A percentile compares a stretch with the other conserved stretches of the same genome.
These are phyloP conservation scores for Pungitius pungitius DNA, from an alignment of 2,113 vertebrate species.

Conservation along the genomic window DNA sequence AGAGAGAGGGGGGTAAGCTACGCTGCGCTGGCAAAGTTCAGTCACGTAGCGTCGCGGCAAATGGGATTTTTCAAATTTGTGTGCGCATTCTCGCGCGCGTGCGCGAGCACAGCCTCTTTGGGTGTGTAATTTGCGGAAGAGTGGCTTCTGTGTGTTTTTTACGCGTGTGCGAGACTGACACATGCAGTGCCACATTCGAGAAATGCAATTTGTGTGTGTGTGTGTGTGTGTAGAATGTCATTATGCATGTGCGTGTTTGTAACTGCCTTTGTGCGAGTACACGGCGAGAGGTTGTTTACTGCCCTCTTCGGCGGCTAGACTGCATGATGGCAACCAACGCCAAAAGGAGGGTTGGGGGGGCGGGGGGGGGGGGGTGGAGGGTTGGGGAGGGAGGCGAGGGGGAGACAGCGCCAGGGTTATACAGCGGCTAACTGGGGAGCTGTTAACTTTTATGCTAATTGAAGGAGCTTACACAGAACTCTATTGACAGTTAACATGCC, in stretches of 20 bases:
- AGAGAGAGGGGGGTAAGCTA: slow-evolving; percentile 71
- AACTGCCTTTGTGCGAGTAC: slow-evolving; percentile 63
- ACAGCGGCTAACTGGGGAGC: slow-evolving; percentile 73
- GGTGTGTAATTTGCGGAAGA: slow-evolving; percentile 69
- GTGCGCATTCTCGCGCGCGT: slow-evolving; percentile 34
- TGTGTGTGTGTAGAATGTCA: slow-evolving; percentile 57
- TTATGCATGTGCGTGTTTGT: slow-evolving; percentile 70
- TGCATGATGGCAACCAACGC: slow-evolving; percentile 63
- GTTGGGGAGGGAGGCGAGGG: slow-evolving; percentile 48
- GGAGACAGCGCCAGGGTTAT: slow-evolving; percentile 67
- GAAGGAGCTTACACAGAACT: slow-evolving; percentile 80
- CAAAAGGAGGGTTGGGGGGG: slow-evolving; percentile 16
- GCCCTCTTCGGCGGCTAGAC: slow-evolving; percentile 63
- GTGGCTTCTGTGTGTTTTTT: slow-evolving; percentile 60
- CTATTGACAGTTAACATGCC: slow-evolving; percentile 86
- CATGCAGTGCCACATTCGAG: too few species aligned
- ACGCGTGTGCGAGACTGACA: slow-evolving; percentile 29
- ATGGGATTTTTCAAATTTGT: slow-evolving; percentile 76
- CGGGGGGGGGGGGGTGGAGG: slow-evolving; percentile 23
- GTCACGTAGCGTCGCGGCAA: slow-evolving; percentile 79
- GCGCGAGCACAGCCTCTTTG: slow-evolving; percentile 57
- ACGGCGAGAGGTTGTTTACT: slow-evolving; percentile 74
- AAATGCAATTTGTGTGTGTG: slow-evolving; percentile 23
- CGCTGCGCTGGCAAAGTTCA: slow-evolving; percentile 73
- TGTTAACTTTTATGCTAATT: slow-evolving; percentile 86